phyloP scores from a whole-genome alignment of 2,113 vertebrate species.

The Camelus dromedarius region DNA sequence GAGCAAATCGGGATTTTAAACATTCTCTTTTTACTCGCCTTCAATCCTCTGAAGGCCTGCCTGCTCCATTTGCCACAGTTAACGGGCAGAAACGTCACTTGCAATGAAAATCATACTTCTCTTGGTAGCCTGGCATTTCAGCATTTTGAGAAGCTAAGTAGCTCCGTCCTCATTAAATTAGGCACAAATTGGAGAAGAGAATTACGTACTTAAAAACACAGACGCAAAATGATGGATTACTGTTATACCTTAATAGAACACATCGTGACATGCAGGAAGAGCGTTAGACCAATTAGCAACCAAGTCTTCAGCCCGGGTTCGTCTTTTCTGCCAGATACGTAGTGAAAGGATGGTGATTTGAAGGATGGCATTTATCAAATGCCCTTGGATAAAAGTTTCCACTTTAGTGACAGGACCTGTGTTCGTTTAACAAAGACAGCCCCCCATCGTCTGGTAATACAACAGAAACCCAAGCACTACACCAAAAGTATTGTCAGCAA shows the following conservation, averaged over 20 bases:
- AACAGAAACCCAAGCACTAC: not conserved
- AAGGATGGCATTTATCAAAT: slow-evolving; percentile 57
- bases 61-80: slow-evolving; percentile 45
- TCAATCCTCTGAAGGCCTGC: slow-evolving; percentile 61
- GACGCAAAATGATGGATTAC: slow-evolving; percentile 60
- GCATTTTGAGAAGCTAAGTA: slow-evolving; percentile 58
- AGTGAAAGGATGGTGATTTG: slow-evolving; percentile 9
- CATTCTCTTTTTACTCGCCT: slow-evolving; percentile 57
- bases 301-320: not conserved
- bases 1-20: slow-evolving; percentile 53
- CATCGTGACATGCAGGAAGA: slow-evolving; percentile 19
- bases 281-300: slow-evolving; percentile 68
- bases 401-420: slow-evolving; percentile 50
- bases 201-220: slow-evolving; percentile 70
- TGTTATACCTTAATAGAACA: slow-evolving; percentile 62
- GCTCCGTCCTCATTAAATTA: slow-evolving; percentile 72
- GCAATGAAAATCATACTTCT: slow-evolving; percentile 53
- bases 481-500: not conserved
- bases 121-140: slow-evolving; percentile 40
- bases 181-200: slow-evolving; percentile 62
- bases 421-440: slow-evolving; percentile 40
- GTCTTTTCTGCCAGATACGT: slow-evolving; percentile 60
- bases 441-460: not conserved
- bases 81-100: slow-evolving; percentile 58
- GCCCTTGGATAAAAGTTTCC: slow-evolving; percentile 63